Conservation (phyloP, 2,888 invertebrate species). For the Nomada fucata region DNA sequence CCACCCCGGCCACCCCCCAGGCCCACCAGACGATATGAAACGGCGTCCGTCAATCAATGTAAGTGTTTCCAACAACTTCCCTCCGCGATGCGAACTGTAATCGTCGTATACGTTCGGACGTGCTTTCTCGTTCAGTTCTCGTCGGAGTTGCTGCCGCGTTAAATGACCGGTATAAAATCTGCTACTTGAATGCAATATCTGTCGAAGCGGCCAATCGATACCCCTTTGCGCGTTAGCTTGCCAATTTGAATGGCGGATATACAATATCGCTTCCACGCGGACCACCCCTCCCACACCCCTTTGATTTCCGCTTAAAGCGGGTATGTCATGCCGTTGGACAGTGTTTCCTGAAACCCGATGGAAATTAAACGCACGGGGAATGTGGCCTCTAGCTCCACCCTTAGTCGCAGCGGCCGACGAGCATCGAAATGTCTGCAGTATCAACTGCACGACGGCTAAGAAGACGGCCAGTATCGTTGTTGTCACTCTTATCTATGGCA, state of each 20-base stretch:
- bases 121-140: not conserved
- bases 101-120: not conserved
- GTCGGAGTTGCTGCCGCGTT: too few relatives aligned
- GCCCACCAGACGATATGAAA: conserved; percentile 80
- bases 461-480: not conserved
- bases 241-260: conserved; percentile 42
- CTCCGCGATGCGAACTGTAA: not conserved
- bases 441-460: conserved; percentile 39
- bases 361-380: conserved; percentile 9
- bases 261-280: conserved; percentile 18
- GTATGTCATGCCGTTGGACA: conserved; percentile 44
- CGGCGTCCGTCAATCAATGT: conserved; percentile 78
- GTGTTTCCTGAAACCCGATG: conserved; percentile 40
- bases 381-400: conserved; percentile 53
- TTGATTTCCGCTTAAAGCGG: conserved; percentile 48
- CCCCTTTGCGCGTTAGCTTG: conserved; percentile 14
- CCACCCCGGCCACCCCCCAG: conserved; percentile 82
- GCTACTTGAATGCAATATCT: not conserved
- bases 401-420: conserved; percentile 23
- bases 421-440: conserved; percentile 37
- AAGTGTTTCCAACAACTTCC: conserved; percentile 61
- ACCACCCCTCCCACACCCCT: conserved; percentile 11
- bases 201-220: conserved; percentile 31
- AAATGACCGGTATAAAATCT: not conserved
- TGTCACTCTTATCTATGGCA: conserved; percentile 57